Conservation (phyloP, 2,113 vertebrate genomes). For the Parus major region DNA sequence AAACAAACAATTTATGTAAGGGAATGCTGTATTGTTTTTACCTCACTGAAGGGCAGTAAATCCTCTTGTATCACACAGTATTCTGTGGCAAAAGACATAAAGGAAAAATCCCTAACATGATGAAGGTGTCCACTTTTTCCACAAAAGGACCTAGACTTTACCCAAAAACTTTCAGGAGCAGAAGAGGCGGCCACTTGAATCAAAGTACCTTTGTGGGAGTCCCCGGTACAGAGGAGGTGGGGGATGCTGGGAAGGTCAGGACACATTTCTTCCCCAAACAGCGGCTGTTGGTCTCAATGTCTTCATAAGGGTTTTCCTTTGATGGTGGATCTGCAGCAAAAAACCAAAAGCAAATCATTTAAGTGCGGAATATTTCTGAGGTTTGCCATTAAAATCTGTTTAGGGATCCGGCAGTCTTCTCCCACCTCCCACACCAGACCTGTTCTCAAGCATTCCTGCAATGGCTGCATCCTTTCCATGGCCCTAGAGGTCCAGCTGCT, state of each 20-base stretch:
- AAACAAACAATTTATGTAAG: neutral
- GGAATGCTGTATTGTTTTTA: neutral
- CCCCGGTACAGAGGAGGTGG: slow-evolving; percentile 82
- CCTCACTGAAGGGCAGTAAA: neutral
- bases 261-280: slow-evolving; percentile 88
- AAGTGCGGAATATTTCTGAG: neutral
- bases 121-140: neutral
- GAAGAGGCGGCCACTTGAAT: neutral
- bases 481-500: slow-evolving; percentile 36
- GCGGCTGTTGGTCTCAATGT: slow-evolving; percentile 90
- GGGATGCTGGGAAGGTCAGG: slow-evolving; percentile 78
- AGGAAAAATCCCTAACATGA: neutral
- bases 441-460: slow-evolving; percentile 50
- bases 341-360: slow-evolving; percentile 23
- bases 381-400: slow-evolving; percentile 28
- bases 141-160: neutral
- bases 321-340: slow-evolving; percentile 84
- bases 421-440: slow-evolving; percentile 28
- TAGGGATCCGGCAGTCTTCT: neutral
- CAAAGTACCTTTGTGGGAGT: slow-evolving; percentile 87
- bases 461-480: slow-evolving; percentile 11
- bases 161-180: neutral
- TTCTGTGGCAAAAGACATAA: neutral
- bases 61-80: neutral
- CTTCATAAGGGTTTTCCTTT: slow-evolving; percentile 98